Evolutionary conservation across 1,140 invertebrate species (phyloP).

Genomic region (Drosophila neocordata): DNA sequence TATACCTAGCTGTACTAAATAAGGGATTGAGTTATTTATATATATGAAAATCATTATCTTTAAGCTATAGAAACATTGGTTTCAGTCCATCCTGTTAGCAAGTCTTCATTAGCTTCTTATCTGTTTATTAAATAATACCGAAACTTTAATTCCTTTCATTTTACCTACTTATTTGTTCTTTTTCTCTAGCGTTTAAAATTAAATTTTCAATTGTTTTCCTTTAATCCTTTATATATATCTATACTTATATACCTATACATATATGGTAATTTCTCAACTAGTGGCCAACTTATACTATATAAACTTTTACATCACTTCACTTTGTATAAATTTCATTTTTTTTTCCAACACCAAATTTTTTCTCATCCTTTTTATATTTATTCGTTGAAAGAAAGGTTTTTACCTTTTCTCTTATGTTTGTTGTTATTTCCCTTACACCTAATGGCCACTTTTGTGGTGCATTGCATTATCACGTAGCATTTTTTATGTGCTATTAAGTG

Average conservation of each 20-base stretch:
- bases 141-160: no score
- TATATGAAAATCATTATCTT: neutral
- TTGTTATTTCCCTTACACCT: slow-evolving; percentile 36
- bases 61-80: neutral
- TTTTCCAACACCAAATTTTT: slow-evolving; percentile 30
- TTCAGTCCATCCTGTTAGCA: neutral
- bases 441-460: slow-evolving; percentile 67
- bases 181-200: no score
- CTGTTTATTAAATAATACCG: no score
- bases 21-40: no score
- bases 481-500: slow-evolving; percentile 80
- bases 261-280: neutral
- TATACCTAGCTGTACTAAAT: no score
- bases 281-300: neutral
- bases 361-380: slow-evolving; percentile 30
- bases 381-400: neutral
- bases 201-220: no score
- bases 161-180: no score
- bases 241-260: neutral
- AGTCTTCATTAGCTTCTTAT: neutral
- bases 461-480: slow-evolving; percentile 75
- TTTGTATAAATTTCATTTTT: slow-evolving; percentile 21
- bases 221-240: no score
- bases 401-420: slow-evolving; percentile 5
- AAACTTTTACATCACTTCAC: neutral